Evolutionary conservation across 1,140 invertebrate genomes (phyloP), one percentile per base, ranked within the genome.

Genomic region (Papilio aristodemus): DNA sequence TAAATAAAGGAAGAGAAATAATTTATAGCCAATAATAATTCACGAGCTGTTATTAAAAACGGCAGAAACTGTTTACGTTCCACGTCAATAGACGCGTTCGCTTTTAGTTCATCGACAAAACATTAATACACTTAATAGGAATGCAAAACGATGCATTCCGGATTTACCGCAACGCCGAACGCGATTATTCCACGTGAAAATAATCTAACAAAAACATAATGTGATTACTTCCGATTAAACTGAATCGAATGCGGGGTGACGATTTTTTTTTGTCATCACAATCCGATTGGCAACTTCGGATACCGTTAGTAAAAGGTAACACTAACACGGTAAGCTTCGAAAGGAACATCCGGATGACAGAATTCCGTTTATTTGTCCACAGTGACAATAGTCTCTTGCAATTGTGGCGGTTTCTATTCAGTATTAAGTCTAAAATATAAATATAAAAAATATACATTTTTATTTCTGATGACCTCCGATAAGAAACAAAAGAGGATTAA

Each of bases 191-290:
- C 67, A 70, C 59, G 41, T 72, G 60, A 71, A 73, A 82, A 80
- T 71, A 73, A 73, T 67, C 59, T 70, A 58, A 76, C 62, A 72
- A 66, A 75, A 60, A 58, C 54, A 59, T 41, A 79, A 80, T 68
- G 57, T 71, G 78, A 83, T 85, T 79, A 81, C 84, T 85, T 85
- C 77, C 85, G 84, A 87, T 82, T 79, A 84, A 80, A 74, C 81
- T 74, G 63, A 77, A 83, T 78, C 76, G 75, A 81, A 79, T 80
- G 69, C 70, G 68, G 68, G 75, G 68, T 77, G 73, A 58, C 69
- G 77, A 66, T 76, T 85, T 85, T 86, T 82, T 83, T 79, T 71
- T 76, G 68, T 77, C 75, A 76, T 74, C 79, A 83, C 76, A 84
- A 85, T 85, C 73, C 71, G 80, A 86, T 89, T 37, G 27, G 0